Evolutionary conservation across 1,140 invertebrate species (phyloP).

Genomic region (Leucophenga varia): DNA sequence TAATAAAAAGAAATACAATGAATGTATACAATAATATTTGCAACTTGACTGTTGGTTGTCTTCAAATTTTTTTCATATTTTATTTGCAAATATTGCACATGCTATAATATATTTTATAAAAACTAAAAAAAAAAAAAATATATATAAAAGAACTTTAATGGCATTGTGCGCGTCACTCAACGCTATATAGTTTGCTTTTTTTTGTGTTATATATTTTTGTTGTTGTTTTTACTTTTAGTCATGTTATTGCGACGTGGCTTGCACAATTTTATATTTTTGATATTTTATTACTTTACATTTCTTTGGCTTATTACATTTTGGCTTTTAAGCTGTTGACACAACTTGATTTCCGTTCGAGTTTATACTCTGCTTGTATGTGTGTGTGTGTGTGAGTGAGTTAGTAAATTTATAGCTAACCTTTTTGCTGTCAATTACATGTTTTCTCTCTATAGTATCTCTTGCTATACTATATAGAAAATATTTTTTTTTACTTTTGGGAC

Average conservation of each 20-base stretch:
- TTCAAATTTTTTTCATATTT: not conserved
- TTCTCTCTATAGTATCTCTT: too few species aligned
- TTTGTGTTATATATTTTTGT: too few species aligned
- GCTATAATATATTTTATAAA: slow-evolving; percentile 9
- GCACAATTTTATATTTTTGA: slow-evolving; percentile 41
- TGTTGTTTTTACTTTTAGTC: too few species aligned
- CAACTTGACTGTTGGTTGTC: slow-evolving; percentile 12
- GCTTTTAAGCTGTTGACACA: slow-evolving; percentile 54
- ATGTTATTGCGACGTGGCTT: too few species aligned
- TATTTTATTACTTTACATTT: slow-evolving; percentile 55
- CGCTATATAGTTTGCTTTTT: slow-evolving; percentile 9
- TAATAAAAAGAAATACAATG: slow-evolving; percentile 16
- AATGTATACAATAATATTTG: slow-evolving; percentile 5
- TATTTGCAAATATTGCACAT: slow-evolving; percentile 1
- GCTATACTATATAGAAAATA: too few species aligned
- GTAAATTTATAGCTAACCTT: too few species aligned
- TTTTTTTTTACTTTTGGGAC: too few species aligned
- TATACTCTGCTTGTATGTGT: too few species aligned
- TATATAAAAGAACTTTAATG: too few species aligned
- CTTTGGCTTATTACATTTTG: slow-evolving; percentile 54
- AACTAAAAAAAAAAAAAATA: slow-evolving; percentile 42
- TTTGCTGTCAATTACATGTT: too few species aligned
- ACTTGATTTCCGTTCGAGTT: slow-evolving; percentile 43
- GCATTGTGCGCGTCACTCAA: slow-evolving; percentile 21
- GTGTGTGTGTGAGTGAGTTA: too few species aligned